Percentiles rank a stretch among this genome's conserved stretches.
Evolutionary conservation across 2,113 vertebrate species (phyloP).

Genomic region (Periophthalmodon schlosseri): DNA sequence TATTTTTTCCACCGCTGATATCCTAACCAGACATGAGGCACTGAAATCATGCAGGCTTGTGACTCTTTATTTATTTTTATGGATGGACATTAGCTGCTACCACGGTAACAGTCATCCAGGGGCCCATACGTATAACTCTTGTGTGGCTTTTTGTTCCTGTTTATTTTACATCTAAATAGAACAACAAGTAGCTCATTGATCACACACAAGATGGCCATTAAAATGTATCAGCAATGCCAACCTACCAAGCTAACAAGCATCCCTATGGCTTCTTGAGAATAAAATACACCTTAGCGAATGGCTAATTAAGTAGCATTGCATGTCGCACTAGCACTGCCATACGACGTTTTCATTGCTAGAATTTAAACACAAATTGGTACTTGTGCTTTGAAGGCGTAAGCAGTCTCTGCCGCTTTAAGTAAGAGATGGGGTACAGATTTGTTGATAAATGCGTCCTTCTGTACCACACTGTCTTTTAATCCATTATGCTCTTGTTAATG

Average conservation of each 20-base stretch:
- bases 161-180: not conserved
- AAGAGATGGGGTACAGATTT: not conserved
- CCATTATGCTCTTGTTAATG: conserved; percentile 18
- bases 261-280: not conserved
- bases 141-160: not conserved
- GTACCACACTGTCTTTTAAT: not conserved
- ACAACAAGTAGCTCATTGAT: not conserved
- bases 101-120: not conserved
- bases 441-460: conserved; percentile 31
- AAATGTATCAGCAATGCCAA: not conserved
- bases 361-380: not conserved
- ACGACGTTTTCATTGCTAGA: not conserved
- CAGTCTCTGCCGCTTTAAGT: not conserved
- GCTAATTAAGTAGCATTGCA: not conserved
- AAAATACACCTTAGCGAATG: not conserved
- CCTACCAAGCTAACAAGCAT: conserved; percentile 3
- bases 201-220: not conserved
- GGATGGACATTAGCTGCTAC: not conserved
- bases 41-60: not conserved
- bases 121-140: not conserved
- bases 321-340: not conserved
- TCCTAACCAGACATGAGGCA: not conserved
- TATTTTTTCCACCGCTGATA: too few species aligned
- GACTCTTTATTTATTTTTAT: not conserved
- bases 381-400: not conserved